Base-by-base conservation (phyloP, 1,140 invertebrate species). In the Sminthurides bifidus region DNA sequence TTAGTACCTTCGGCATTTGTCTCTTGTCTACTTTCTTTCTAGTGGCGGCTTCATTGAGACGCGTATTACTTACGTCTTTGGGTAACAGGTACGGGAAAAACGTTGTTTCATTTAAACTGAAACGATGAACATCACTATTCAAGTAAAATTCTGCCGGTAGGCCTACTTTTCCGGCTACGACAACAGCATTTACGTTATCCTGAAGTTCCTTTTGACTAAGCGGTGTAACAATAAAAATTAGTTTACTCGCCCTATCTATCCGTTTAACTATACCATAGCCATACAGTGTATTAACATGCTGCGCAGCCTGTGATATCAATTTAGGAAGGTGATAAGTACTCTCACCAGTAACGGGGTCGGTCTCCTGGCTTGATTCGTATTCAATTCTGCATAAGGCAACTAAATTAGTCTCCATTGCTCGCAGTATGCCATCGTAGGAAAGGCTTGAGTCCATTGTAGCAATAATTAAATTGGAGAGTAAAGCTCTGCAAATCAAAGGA, bases 241-340 rank as follows among this genome's bases (percentile, higher is more conserved):
- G 17, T 23, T 51, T 30, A 5, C 29, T 21, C 27, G 19, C n/a
- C 24, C 24, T 12, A 41, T 59, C 54, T 6, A 59, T 45, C 5
- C 31, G 17, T 0, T 54, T 38, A n/a, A 56, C 48, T n/a, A 63
- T 35, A 14, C 60, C 60, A 30, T 53, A 63, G 3, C 60, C 60
- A 26, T 40, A 26, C 15, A 35, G 59, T 1, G 27, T 29, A 45
- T 57, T 56, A 14, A 19, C 26, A 12, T 31, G 21, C 33, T 46
- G 15, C 1, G 15, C 40, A 6, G 49, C 53, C 2, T 51, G 49
- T 23, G 12, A 1, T 30, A 61, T 50, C n/a, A 29, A 53, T 26
- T 53, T 52, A 15, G 15, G 26, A n/a, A 5, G 2, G 29, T 14
- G 14, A 23, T n/a, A 4, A 6, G 12, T 37, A 37, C 0, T 37